These are phyloP conservation scores for Pseudochirops corinnae DNA, from an alignment of 2,797 vertebrate genomes.

Conservation along the genomic window DNA sequence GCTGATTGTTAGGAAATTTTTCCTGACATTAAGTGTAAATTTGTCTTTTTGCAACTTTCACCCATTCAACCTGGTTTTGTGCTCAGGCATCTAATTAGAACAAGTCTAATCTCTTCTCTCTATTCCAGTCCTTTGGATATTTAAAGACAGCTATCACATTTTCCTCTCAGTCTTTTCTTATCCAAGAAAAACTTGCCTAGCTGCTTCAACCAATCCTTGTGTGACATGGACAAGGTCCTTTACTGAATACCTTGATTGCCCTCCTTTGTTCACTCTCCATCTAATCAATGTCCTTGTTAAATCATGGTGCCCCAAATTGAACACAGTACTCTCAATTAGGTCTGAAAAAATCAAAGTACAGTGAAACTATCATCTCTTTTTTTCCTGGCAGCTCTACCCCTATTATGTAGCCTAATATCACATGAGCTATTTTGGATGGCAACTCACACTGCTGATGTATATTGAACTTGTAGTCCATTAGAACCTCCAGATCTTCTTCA, in stretches of 20 bases:
- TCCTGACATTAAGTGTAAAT: background rate
- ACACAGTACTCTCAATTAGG: background rate
- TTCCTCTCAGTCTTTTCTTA: background rate
- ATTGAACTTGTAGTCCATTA: background rate
- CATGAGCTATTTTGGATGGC: background rate
- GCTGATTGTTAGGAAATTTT: background rate
- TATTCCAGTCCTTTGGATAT: background rate
- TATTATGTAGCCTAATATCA: background rate
- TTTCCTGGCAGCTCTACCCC: background rate
- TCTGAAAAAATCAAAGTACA: background rate
- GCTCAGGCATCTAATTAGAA: background rate
- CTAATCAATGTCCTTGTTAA: background rate
- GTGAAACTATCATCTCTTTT: background rate
- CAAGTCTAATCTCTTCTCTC: background rate
- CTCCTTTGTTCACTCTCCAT: background rate
- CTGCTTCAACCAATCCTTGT: background rate
- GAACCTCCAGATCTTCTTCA: background rate
- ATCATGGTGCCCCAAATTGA: background rate
- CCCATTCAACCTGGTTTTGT: background rate
- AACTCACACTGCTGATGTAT: background rate
- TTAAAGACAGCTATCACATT: background rate
- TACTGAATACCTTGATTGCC: background rate
- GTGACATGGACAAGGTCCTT: background rate
- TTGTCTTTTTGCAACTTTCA: background rate
- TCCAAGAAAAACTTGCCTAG: background rate